These are phyloP conservation scores for Isurus oxyrinchus DNA, from an alignment of 2,113 vertebrate genomes.

Conservation along the genomic window DNA sequence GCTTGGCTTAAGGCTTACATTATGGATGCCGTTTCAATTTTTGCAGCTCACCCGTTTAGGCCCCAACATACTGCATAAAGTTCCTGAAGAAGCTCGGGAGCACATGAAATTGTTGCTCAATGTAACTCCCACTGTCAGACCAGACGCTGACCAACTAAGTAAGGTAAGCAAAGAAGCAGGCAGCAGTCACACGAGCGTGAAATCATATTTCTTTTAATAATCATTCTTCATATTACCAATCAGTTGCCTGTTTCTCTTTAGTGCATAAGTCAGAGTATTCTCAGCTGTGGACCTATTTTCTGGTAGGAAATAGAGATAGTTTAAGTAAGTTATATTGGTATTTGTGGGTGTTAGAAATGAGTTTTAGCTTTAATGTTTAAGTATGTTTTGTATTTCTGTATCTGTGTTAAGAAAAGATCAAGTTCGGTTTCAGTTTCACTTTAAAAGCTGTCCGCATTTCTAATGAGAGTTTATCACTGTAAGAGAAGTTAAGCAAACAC, in stretches of 20 bases:
- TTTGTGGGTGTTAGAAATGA: too few relatives aligned
- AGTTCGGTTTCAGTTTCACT: too few relatives aligned
- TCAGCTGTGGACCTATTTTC: not conserved
- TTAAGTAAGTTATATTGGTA: too few relatives aligned
- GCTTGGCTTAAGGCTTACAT: not conserved
- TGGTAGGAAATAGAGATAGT: too few relatives aligned
- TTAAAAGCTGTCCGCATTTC: too few relatives aligned
- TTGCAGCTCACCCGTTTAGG: slow-evolving; percentile 80
- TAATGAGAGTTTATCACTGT: too few relatives aligned
- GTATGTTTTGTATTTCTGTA: too few relatives aligned
- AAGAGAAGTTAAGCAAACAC: too few relatives aligned
- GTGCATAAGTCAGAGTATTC: not conserved
- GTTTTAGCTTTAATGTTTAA: too few relatives aligned
- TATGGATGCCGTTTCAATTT: slow-evolving; percentile 27
- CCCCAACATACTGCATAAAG: slow-evolving; percentile 67
- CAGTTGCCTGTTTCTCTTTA: not conserved
- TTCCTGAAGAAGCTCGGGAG: slow-evolving; percentile 86
- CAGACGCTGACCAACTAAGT: slow-evolving; percentile 95
- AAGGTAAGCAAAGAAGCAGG: slow-evolving; percentile 64
- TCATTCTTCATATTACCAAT: not conserved
- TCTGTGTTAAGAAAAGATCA: too few relatives aligned
- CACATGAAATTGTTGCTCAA: slow-evolving; percentile 91
- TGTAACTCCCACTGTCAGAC: slow-evolving; percentile 82
- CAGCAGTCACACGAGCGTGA: not conserved
- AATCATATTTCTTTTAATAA: not conserved